phyloP scores from a whole-genome alignment of 1,140 invertebrate species.

The Ceratina calcarata region DNA sequence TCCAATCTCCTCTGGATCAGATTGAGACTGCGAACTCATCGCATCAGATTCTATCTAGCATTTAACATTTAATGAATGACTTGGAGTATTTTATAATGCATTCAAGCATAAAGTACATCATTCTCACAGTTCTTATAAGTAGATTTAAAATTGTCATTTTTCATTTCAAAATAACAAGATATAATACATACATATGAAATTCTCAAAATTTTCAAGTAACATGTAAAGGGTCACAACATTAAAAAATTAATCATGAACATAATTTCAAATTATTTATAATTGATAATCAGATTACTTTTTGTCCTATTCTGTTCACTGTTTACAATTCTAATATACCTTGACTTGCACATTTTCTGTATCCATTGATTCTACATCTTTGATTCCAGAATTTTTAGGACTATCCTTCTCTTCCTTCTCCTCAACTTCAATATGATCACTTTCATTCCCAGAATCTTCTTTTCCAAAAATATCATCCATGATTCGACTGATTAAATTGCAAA shows the following conservation, averaged over 20 bases:
- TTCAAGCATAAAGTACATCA: slow-evolving; percentile 4
- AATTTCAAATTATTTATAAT: no score
- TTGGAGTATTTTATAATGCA: neutral
- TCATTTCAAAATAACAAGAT: no score
- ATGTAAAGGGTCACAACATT: no score
- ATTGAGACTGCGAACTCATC: slow-evolving; percentile 61
- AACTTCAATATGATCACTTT: slow-evolving; percentile 57
- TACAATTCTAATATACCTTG: slow-evolving; percentile 45
- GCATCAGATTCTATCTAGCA: slow-evolving; percentile 60
- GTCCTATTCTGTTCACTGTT: no score
- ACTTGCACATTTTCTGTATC: slow-evolving; percentile 45
- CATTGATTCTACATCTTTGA: slow-evolving; percentile 53
- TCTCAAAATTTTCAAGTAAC: no score
- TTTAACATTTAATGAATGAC: neutral
- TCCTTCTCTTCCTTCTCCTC: slow-evolving; percentile 51
- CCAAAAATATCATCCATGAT: slow-evolving; percentile 72
- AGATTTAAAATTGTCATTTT: no score
- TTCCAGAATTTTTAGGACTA: slow-evolving; percentile 40
- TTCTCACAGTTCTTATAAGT: neutral
- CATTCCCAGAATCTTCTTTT: slow-evolving; percentile 71
- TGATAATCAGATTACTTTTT: no score
- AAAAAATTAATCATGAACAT: no score
- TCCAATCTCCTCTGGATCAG: slow-evolving; percentile 58
- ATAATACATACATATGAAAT: neutral
- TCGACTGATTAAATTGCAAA: neutral